Percentiles rank a stretch among this genome's conserved stretches.
phyloP scores from a whole-genome alignment of 2,113 vertebrate species.

The Hippocampus zosterae region DNA sequence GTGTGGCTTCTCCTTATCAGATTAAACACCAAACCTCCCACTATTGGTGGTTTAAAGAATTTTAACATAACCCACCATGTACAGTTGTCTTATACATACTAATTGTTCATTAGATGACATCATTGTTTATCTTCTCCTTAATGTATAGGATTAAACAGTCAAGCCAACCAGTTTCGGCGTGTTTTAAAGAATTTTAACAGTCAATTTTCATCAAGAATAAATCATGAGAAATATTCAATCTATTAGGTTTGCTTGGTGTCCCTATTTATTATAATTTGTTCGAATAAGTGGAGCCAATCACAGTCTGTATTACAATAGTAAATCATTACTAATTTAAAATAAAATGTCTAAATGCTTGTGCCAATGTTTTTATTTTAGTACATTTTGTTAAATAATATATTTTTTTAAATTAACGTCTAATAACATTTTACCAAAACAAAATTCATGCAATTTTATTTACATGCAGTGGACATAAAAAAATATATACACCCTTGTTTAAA shows the following conservation, averaged over 20 bases:
- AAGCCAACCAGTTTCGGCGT: not conserved
- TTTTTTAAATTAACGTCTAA: conserved; percentile 6
- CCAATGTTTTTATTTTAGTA: conserved; percentile 29
- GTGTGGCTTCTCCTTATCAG: not conserved
- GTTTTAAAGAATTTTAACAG: not conserved
- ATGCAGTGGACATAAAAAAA: not conserved
- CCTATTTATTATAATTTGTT: conserved; percentile 6
- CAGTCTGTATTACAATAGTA: not conserved
- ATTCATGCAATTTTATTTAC: not conserved
- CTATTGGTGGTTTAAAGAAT: not conserved
- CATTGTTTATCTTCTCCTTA: not conserved
- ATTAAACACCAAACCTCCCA: not conserved
- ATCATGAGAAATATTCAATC: conserved; percentile 4
- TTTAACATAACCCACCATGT: not conserved
- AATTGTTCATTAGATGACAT: not conserved
- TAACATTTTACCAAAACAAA: not conserved
- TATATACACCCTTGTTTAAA: not conserved
- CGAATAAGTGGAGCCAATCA: conserved; percentile 5
- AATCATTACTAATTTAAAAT: conserved; percentile 25
- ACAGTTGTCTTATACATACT: not conserved
- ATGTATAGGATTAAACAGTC: not conserved
- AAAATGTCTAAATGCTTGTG: conserved; percentile 1
- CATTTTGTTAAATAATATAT: conserved; percentile 30
- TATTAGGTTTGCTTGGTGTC: conserved; percentile 1
- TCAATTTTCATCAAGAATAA: not conserved